Percentiles rank a stretch among this genome's conserved stretches.
These are phyloP conservation scores for Caretta caretta DNA, from an alignment of 2,113 vertebrate species.

Conservation along the genomic window DNA sequence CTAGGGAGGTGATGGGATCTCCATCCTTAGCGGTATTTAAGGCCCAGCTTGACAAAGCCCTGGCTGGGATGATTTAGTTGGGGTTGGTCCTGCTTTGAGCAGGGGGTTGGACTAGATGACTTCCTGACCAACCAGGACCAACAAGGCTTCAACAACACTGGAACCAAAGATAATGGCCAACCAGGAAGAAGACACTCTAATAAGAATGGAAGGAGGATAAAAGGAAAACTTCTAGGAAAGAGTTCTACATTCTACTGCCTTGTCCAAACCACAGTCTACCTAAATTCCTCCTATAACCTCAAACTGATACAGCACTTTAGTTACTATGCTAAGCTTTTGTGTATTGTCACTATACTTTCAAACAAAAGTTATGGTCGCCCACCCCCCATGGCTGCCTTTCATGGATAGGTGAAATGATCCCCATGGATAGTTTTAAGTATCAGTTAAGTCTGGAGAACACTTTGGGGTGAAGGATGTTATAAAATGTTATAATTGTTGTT, in stretches of 20 bases:
- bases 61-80: no score
- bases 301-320: background rate
- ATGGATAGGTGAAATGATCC: background rate
- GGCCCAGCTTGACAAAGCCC: no score
- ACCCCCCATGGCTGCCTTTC: background rate
- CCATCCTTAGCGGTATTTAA: no score
- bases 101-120: no score
- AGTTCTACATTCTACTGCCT: background rate
- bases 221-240: background rate
- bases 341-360: background rate
- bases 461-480: constrained; percentile 17
- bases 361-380: background rate
- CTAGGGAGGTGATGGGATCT: no score
- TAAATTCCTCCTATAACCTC: background rate
- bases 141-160: background rate
- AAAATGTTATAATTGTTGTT: background rate
- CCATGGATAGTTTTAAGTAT: constrained; percentile 25
- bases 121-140: no score
- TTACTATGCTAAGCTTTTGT: background rate
- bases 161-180: background rate
- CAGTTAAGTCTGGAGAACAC: constrained; percentile 19
- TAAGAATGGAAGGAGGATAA: background rate
- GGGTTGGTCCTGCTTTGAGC: no score
- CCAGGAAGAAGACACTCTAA: background rate
- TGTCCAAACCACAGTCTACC: background rate